Evolutionary conservation across 2,797 vertebrate genomes (phyloP), one percentile per base, ranked within the genome.

Genomic region (Manis javanica): DNA sequence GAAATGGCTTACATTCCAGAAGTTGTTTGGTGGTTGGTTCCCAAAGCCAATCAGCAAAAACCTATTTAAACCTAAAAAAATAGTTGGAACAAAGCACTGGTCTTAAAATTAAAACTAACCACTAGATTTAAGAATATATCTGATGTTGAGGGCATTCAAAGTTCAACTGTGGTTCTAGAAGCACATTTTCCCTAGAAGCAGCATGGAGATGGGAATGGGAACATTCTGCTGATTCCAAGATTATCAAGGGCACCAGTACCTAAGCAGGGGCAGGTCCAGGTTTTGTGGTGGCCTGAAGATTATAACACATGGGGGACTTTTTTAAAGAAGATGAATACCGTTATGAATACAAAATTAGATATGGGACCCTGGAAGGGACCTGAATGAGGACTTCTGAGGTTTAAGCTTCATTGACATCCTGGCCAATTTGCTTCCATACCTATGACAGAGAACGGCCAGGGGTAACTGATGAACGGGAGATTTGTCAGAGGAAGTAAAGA

Each of bases 31-130:
- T 88, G 57, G 64, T 96, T 96, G 57, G 53, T 94, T 96, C 97
- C 94, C 91, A 96, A 97, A 96, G 82, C 90, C 82, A 91, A 97
- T 97, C 72, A 96, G 49, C 78, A 90, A 88, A 95, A 95, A 86
- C 59, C 92, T 84, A 82, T 82, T 96, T 90, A 95, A 46, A 83
- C 86, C 61, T 96, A 91, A 91, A 97, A 75, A 97, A 96, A 78
- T 64, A 83, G 63, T 53, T 95, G 31, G 91, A 96, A 88, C 78
- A 95, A 96, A 91, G 93, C 37, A 26, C 82, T n/a, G 15, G 46
- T 68, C 57, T 95, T 97, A 83, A 92, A 92, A 96, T 96, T 96
- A 96, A 95, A 88, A 86, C 86, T 85, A 91, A 94, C 90, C 82
- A 83, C 87, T 68, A 89, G 31, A 42, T 89, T 93, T 85, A 90